A percentile compares a stretch with the other conserved stretches of the same genome.
Evolutionary conservation across 2,113 vertebrate species (phyloP).

Genomic region (Osmerus mordax): DNA sequence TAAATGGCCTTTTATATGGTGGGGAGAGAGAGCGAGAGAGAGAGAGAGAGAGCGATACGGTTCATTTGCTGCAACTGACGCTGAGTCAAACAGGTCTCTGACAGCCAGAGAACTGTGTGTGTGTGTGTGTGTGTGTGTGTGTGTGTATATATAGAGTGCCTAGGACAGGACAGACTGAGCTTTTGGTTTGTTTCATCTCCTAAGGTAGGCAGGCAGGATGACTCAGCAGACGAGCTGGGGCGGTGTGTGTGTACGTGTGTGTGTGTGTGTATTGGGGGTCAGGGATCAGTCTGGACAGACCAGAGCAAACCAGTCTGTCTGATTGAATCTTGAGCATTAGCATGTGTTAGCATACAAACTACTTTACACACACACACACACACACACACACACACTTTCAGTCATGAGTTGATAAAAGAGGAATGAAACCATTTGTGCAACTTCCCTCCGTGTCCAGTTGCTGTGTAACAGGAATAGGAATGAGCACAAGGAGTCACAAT

Average conservation of each 20-base stretch:
- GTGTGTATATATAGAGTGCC: not conserved
- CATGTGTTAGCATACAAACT: too few relatives aligned
- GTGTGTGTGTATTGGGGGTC: not conserved
- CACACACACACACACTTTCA: too few relatives aligned
- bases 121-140: not conserved
- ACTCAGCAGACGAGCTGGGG: not conserved
- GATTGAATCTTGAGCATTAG: too few relatives aligned
- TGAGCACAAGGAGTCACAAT: too few relatives aligned
- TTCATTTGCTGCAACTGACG: too few relatives aligned
- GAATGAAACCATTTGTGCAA: too few relatives aligned
- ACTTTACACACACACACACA: too few relatives aligned
- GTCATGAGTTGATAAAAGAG: too few relatives aligned
- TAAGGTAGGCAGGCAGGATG: not conserved
- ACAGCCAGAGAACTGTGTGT: not conserved
- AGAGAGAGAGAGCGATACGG: not conserved
- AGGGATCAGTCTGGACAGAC: not conserved
- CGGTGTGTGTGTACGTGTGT: not conserved
- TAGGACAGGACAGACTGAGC: not conserved
- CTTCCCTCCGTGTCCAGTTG: too few relatives aligned
- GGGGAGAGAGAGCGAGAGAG: not conserved
- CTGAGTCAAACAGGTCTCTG: not conserved
- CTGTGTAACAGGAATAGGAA: too few relatives aligned
- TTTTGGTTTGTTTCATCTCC: not conserved
- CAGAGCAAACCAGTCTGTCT: not conserved
- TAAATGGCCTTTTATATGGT: conserved; percentile 21